Evolutionary conservation across 2,888 invertebrate species (phyloP), one percentile per base, ranked within the genome.

Genomic region (Limenitis camilla): DNA sequence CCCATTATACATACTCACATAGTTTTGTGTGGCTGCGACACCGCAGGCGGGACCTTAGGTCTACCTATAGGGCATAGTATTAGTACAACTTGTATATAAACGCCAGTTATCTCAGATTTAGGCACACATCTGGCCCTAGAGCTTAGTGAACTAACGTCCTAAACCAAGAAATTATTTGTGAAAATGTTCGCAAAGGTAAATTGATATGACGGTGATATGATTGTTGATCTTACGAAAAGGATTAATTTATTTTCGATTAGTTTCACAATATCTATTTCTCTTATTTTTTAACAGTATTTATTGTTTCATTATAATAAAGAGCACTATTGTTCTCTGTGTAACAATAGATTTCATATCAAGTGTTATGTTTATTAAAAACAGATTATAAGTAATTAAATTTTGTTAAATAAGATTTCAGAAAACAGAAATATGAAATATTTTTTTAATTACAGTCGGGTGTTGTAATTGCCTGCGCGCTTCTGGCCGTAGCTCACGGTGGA

Each of bases 171-270:
- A 72, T 56, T 72, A 68, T 60, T 67, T 71, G 66, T 68, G 63
- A 82, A 78, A 78, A 87, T 87, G 87, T 81, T 81, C 65, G 74
- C 76, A 55, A 86, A 87, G 87, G 87, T 87, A 82, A 75, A 63
- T 41, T 45, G 39, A 39, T 44, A 10, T 27, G 30, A 30, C 6
- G n/a, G 40, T 52, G 31, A 11, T 51, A 38, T 8, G 42, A 38
- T 29, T 32, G 19, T 19, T 32, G n/a, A n/a, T n/a, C n/a, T n/a
- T n/a, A n/a, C n/a, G n/a, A n/a, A n/a, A n/a, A n/a, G n/a, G n/a
- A n/a, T n/a, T n/a, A n/a, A n/a, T n/a, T n/a, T n/a, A n/a, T n/a
- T n/a, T n/a, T n/a, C n/a, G n/a, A n/a, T n/a, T n/a, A n/a, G n/a
- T n/a, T n/a, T n/a, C n/a, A n/a, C n/a, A n/a, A n/a, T n/a, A n/a